Conservation (phyloP, 2,113 vertebrate genomes). For the Aegotheles bennettii region DNA sequence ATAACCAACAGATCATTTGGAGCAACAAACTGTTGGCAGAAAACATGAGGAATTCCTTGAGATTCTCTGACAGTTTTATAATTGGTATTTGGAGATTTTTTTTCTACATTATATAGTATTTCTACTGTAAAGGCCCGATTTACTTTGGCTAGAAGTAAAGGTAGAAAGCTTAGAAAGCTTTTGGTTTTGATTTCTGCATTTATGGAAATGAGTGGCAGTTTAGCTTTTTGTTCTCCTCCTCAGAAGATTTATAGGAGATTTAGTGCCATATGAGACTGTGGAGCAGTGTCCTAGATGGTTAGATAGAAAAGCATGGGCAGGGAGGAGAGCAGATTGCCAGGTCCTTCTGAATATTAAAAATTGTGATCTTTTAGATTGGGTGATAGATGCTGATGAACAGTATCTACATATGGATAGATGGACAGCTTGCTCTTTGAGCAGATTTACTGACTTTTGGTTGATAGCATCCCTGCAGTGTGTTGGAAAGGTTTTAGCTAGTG, state of each 20-base stretch:
- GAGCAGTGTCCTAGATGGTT: neutral
- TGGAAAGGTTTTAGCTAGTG: neutral
- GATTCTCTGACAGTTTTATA: neutral
- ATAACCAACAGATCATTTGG: neutral
- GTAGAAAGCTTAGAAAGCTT: neutral
- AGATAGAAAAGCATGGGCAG: neutral
- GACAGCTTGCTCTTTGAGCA: neutral
- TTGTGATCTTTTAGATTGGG: neutral
- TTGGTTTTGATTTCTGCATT: neutral
- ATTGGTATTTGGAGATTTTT: neutral
- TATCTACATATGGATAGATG: accelerated
- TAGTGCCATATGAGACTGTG: neutral
- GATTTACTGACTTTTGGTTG: neutral
- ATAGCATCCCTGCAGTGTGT: neutral
- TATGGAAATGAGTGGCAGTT: neutral
- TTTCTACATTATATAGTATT: neutral
- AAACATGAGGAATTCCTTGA: neutral
- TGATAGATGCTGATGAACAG: neutral
- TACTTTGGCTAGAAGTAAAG: neutral
- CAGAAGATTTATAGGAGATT: neutral
- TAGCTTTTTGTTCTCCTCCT: neutral
- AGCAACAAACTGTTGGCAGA: neutral
- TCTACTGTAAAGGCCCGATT: neutral
- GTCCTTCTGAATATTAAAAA: neutral
- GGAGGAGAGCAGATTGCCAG: neutral